Conservation (phyloP, 2,888 invertebrate species). For the Willowsia nigromaculata region DNA sequence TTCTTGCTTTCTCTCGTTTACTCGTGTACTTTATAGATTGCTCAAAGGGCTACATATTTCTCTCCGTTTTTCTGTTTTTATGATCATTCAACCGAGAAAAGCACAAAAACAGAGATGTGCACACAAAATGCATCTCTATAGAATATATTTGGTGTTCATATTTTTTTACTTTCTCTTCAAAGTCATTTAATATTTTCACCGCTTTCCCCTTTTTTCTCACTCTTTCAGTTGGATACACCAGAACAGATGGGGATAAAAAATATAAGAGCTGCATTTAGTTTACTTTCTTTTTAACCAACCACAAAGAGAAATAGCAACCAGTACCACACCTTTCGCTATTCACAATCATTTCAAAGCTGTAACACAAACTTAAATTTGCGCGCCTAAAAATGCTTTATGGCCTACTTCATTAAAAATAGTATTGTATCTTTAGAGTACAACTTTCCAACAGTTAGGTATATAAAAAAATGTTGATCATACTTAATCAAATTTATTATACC, state of each 20-base stretch:
- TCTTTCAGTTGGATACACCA: neutral
- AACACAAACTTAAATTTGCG: too few relatives aligned
- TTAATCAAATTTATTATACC: constrained; percentile 42
- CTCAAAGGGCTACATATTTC: constrained; percentile 3
- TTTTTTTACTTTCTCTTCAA: neutral
- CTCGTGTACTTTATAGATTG: neutral
- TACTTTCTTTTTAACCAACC: neutral
- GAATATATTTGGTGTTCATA: neutral
- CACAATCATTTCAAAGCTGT: too few relatives aligned
- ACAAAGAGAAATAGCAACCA: too few relatives aligned
- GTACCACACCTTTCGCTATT: too few relatives aligned
- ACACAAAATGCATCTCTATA: neutral
- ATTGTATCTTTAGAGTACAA: neutral
- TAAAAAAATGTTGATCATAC: neutral
- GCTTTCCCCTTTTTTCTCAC: neutral
- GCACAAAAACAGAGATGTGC: neutral
- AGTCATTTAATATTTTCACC: neutral
- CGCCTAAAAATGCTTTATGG: too few relatives aligned
- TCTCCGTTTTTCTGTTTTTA: too few relatives aligned
- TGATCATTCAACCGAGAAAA: neutral
- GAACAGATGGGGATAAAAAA: neutral
- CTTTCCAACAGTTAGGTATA: neutral
- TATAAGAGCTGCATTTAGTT: neutral
- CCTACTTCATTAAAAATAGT: too few relatives aligned
- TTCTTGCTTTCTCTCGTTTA: neutral